Percentiles rank a stretch among this genome's conserved stretches.
Conservation (phyloP, 2,888 invertebrate species). For the Lasioglossum oenotherae region DNA sequence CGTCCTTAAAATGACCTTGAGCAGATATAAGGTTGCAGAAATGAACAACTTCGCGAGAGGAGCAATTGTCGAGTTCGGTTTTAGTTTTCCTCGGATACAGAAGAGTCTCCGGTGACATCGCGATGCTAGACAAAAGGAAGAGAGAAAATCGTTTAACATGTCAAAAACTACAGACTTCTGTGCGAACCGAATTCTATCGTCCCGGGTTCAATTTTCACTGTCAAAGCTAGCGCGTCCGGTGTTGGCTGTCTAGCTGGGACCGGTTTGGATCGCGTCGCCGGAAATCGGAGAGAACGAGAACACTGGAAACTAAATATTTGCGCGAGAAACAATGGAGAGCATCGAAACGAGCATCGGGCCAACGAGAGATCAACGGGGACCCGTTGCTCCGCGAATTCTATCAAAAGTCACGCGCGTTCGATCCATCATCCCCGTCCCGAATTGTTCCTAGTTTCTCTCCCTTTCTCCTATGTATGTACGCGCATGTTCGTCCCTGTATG, state of each 20-base stretch:
- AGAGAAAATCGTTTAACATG: neutral
- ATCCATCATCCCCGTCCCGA: neutral
- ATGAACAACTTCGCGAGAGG: neutral
- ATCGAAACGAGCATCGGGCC: slow-evolving; percentile 7
- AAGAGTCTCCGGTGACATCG: neutral
- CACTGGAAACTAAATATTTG: slow-evolving; percentile 36
- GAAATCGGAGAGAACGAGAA: slow-evolving; percentile 3
- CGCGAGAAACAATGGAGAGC: slow-evolving; percentile 28
- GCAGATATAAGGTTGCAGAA: no score
- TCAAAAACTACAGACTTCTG: neutral
- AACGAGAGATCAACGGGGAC: neutral
- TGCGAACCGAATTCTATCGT: neutral
- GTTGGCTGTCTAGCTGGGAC: neutral
- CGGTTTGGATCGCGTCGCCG: neutral
- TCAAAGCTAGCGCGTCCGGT: neutral
- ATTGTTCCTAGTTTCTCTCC: neutral
- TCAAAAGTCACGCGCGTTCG: slow-evolving; percentile 1
- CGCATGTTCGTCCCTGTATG: neutral
- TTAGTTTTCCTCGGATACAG: neutral
- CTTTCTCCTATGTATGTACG: neutral
- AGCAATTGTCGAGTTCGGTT: neutral
- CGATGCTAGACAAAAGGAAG: neutral
- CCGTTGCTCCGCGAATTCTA: neutral
- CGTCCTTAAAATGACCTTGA: no score
- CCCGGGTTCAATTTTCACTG: neutral